Base-by-base conservation (phyloP, 2,797 vertebrate genomes). In the Chloroceryle amazona region DNA sequence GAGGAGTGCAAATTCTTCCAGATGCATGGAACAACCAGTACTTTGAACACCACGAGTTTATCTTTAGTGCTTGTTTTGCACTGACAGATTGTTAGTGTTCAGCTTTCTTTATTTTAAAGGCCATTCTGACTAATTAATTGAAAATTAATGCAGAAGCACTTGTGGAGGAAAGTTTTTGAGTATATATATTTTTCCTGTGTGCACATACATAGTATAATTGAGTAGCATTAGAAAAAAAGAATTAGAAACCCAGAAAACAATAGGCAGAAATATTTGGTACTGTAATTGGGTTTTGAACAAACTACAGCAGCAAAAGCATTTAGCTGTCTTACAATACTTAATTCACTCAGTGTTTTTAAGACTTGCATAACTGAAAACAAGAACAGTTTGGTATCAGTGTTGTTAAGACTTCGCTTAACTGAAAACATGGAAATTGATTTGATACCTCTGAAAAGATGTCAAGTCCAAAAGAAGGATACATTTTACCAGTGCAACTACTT, bases 41-140 rank as follows among this genome's bases (percentile, higher is more conserved):
- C 60, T 92, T 96, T 35, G 66, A 97, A 79, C 72, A 79, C 19
- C 55, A 13, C 74, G 72, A 71, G 54, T 63, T 93, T 90, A 39
- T 89, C 89, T 62, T 91, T 86, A 67, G 62, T 90, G 75, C 83
- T 95, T 93, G 29, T 72, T 96, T 91, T 83, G 66, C 84, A 47
- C 49, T 85, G 89, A 54, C 61, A 92, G 37, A 86, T 75, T 81
- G 68, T 74, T 82, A 41, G 28, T 37, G 7, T 96, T 96, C 72
- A 76, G 3, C 51, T 94, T 90, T 89, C 89, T 75, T 89, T 71
- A n/a, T 92, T 84, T 51, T 73, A 79, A 93, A 71, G 76, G 72
- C 76, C 8, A 13, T 95, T 81, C 39, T 0, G 2, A 75, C 12
- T 83, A 49, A 82, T 85, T 86, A 74, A 81, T 61, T 88, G 37